These are phyloP conservation scores for Dromococcyx pavoninus DNA, from an alignment of 2,797 vertebrate species.

Conservation along the genomic window DNA sequence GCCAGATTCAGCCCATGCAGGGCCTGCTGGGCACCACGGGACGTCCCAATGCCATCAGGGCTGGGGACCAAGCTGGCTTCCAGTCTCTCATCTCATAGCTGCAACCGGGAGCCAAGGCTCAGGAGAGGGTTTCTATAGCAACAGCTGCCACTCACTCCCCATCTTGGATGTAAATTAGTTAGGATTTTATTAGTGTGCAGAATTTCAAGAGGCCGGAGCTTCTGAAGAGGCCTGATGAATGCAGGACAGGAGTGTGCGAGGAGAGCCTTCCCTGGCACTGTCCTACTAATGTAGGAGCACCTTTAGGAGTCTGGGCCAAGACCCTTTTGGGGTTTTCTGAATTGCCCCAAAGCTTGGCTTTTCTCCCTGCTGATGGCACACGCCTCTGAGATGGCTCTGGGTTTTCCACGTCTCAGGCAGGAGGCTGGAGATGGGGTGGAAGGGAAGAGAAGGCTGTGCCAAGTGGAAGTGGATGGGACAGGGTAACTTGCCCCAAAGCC, in stretches of 20 bases:
- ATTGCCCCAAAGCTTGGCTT: background rate
- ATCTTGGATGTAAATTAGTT: conserved; percentile 82
- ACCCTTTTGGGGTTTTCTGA: background rate
- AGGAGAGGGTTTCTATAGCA: conserved; percentile 80
- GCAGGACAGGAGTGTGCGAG: background rate
- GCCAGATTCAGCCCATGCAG: rapidly evolving
- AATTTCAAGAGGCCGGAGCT: conserved; percentile 76
- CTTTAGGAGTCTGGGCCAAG: background rate
- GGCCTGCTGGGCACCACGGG: rapidly evolving
- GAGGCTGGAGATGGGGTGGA: background rate
- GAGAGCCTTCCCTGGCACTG: background rate
- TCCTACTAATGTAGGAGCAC: background rate
- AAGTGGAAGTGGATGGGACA: background rate
- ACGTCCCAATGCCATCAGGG: background rate
- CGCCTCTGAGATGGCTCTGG: background rate
- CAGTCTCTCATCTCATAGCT: conserved; percentile 62
- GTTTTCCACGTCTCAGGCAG: background rate
- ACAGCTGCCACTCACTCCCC: conserved; percentile 79
- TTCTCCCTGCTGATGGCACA: background rate
- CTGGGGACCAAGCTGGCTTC: conserved; percentile 41
- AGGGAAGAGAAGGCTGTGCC: background rate
- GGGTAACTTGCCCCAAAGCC: background rate
- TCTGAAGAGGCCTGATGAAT: background rate
- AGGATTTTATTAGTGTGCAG: conserved; percentile 83
- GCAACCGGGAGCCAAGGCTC: conserved; percentile 71